phyloP scores from a whole-genome alignment of 2,113 vertebrate genomes.

The Hypomesus transpacificus region DNA sequence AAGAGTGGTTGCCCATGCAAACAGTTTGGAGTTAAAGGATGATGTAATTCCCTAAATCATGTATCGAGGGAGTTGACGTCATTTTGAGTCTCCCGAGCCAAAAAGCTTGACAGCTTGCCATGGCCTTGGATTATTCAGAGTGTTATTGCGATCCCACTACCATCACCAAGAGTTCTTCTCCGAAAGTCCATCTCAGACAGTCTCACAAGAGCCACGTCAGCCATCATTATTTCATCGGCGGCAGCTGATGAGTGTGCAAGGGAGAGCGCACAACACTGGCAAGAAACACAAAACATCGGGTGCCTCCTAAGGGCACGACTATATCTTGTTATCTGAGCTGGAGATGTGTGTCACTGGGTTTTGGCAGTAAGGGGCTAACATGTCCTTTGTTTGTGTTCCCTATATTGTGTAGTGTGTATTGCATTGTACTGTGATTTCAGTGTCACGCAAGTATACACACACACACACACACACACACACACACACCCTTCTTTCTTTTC shows the following conservation, averaged over 20 bases:
- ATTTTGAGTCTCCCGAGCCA: background rate
- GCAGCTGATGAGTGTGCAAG: background rate
- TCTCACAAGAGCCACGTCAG: background rate
- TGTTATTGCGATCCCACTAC: background rate
- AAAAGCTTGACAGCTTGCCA: background rate
- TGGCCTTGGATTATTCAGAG: background rate
- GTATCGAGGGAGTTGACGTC: constrained; percentile 1
- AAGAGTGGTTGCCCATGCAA: background rate
- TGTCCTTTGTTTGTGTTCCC: background rate
- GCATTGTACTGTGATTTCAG: background rate
- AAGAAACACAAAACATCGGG: background rate
- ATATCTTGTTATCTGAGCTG: background rate
- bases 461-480: constrained; percentile 1
- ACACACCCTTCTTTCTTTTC: background rate
- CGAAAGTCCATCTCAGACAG: background rate
- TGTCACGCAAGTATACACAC: background rate
- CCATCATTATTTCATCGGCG: background rate
- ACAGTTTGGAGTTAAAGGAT: background rate
- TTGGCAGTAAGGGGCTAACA: background rate
- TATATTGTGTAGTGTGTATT: background rate
- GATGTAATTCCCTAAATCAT: constrained; percentile 17
- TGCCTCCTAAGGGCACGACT: background rate
- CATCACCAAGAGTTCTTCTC: background rate
- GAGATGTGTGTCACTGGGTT: background rate
- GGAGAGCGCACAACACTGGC: background rate